A percentile compares a stretch with the other conserved stretches of the same genome.
Evolutionary conservation across 2,797 vertebrate genomes (phyloP).

Genomic region (Pogoniulus pusillus): DNA sequence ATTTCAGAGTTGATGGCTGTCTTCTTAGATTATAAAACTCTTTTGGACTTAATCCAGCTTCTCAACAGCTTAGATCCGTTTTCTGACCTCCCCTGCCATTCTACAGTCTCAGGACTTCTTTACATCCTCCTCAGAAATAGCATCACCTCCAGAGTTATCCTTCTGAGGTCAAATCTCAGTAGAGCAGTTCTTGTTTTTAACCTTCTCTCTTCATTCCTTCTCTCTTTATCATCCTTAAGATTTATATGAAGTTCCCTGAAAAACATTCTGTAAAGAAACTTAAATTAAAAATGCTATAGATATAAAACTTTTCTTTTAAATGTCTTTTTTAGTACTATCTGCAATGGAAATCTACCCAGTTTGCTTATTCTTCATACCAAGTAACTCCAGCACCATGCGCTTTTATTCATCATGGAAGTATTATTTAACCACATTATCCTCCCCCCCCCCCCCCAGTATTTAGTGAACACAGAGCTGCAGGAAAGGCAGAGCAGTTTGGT

Average conservation of each 20-base stretch:
- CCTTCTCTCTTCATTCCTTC: constrained; percentile 56
- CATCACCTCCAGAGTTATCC: not conserved
- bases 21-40: not conserved
- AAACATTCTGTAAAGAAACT: constrained; percentile 45
- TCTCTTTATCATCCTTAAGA: constrained; percentile 28
- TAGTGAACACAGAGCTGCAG: not conserved
- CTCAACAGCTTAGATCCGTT: not conserved
- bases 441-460: not conserved
- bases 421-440: not conserved
- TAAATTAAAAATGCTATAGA: not conserved
- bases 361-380: not conserved
- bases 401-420: not conserved
- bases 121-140: constrained; percentile 8
- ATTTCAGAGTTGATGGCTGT: not conserved
- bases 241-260: constrained; percentile 33
- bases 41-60: not conserved
- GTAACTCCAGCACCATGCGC: not conserved
- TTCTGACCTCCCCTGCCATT: not conserved
- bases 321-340: not conserved
- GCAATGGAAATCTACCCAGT: not conserved
- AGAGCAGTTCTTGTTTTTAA: constrained; percentile 12
- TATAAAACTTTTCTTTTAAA: not conserved
- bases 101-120: not conserved
- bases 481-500: not conserved
- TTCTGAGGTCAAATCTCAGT: constrained; percentile 31